Evolutionary conservation across 2,888 invertebrate genomes (phyloP).

Genomic region (Sialis lutaria): DNA sequence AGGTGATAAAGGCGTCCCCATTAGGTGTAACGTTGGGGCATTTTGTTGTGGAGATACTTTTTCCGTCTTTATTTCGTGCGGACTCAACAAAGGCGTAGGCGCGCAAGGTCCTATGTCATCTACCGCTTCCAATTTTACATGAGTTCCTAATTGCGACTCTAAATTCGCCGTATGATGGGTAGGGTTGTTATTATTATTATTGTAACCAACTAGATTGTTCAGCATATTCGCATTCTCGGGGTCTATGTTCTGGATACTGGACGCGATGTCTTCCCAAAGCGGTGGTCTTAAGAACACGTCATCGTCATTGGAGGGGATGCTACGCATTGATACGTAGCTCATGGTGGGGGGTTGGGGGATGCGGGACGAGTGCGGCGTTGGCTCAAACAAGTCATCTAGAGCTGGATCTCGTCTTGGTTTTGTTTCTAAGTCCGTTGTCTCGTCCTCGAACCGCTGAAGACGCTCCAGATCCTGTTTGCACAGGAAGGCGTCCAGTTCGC

Average conservation of each 20-base stretch:
- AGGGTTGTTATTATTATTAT: constrained; percentile 6
- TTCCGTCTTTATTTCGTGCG: constrained; percentile 67
- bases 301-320: constrained; percentile 43
- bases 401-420: constrained; percentile 40
- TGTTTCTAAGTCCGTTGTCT: constrained; percentile 25
- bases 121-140: constrained; percentile 66
- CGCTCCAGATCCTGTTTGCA: constrained; percentile 59
- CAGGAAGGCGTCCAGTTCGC: constrained; percentile 63
- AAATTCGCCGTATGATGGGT: neutral
- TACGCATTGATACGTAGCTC: constrained; percentile 35
- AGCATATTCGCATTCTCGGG: constrained; percentile 81
- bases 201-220: constrained; percentile 34
- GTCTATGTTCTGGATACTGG: constrained; percentile 78
- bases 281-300: constrained; percentile 77
- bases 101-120: constrained; percentile 30
- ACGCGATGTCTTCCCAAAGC: constrained; percentile 83
- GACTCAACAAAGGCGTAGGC: constrained; percentile 54
- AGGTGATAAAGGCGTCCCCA: constrained; percentile 33
- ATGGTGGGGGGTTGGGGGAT: constrained; percentile 17
- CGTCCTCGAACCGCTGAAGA: constrained; percentile 40
- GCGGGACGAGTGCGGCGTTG: constrained; percentile 33
- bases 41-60: constrained; percentile 29
- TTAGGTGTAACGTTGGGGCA: constrained; percentile 33
- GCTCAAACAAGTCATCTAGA: constrained; percentile 49
- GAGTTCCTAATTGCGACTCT: constrained; percentile 23